Evolutionary conservation across 1,140 invertebrate species (phyloP).

Genomic region (Hyphantria cunea): DNA sequence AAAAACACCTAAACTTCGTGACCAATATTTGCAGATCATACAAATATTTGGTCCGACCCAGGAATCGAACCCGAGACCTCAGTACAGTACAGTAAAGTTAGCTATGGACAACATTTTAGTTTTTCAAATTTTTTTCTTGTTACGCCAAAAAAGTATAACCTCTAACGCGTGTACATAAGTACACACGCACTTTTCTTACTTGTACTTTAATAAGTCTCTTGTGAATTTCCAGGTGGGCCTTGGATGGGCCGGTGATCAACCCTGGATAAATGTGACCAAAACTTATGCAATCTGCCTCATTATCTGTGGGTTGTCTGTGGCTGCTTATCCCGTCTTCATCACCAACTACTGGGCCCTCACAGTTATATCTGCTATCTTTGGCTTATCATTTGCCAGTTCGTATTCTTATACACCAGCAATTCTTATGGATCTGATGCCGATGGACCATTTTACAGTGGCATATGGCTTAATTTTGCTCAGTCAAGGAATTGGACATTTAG

Average conservation of each 20-base stretch:
- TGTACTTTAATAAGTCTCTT: too few relatives aligned
- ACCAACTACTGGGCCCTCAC: constrained; percentile 82
- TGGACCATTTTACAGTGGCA: constrained; percentile 90
- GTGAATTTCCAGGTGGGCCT: constrained; percentile 87
- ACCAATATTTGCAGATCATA: too few relatives aligned
- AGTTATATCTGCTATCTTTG: constrained; percentile 86
- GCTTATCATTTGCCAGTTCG: constrained; percentile 92
- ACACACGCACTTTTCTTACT: too few relatives aligned
- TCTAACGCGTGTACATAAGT: too few relatives aligned
- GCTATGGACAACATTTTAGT: too few relatives aligned
- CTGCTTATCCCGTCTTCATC: constrained; percentile 85
- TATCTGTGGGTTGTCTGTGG: constrained; percentile 87
- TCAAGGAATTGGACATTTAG: constrained; percentile 88
- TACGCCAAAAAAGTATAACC: too few relatives aligned
- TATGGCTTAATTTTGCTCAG: constrained; percentile 94
- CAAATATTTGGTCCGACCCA: too few relatives aligned
- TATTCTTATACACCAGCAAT: constrained; percentile 94
- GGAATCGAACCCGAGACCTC: too few relatives aligned
- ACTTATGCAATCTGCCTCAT: constrained; percentile 90
- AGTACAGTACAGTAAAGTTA: too few relatives aligned
- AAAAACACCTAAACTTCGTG: too few relatives aligned
- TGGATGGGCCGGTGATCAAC: constrained; percentile 94
- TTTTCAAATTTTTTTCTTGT: too few relatives aligned
- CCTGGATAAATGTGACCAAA: constrained; percentile 92
- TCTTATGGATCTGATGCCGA: constrained; percentile 83